Conservation (phyloP, 2,113 vertebrate species). For the Pituophis catenifer region DNA sequence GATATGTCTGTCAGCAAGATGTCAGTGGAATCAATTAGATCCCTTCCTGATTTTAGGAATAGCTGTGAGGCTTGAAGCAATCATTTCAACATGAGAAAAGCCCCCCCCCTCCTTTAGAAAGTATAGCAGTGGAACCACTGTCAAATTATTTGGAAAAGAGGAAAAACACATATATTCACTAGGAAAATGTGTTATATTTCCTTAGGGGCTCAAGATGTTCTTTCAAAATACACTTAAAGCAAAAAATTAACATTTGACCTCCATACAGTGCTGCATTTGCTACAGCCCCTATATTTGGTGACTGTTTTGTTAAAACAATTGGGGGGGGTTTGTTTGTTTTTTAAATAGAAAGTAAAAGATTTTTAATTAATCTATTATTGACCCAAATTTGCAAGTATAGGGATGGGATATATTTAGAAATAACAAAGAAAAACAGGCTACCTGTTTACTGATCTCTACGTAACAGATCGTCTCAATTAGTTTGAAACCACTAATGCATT, state of each 20-base stretch:
- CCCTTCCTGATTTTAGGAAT: slow-evolving; percentile 54
- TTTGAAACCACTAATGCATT: not conserved
- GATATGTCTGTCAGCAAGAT: slow-evolving; percentile 61
- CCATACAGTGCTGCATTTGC: not conserved
- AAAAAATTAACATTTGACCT: not conserved
- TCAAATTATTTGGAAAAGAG: slow-evolving; percentile 58
- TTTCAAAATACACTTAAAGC: slow-evolving; percentile 25
- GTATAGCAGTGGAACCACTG: not conserved
- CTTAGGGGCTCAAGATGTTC: not conserved
- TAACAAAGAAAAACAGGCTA: not conserved
- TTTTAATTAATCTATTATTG: not conserved
- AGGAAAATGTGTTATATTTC: slow-evolving; percentile 38
- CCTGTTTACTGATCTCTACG: not conserved
- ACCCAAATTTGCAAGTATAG: not conserved
- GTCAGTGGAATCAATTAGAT: slow-evolving; percentile 53
- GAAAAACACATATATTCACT: slow-evolving; percentile 32
- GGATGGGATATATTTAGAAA: not conserved
- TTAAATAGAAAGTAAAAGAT: not conserved
- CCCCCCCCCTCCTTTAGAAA: not conserved
- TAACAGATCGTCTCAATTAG: not conserved
- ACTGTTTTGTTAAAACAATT: not conserved
- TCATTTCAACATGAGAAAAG: slow-evolving; percentile 48
- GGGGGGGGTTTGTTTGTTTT: not conserved
- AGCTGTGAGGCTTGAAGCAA: slow-evolving; percentile 54
- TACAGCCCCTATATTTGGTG: not conserved